phyloP scores from a whole-genome alignment of 2,797 vertebrate genomes.

The Gastrophryne carolinensis region DNA sequence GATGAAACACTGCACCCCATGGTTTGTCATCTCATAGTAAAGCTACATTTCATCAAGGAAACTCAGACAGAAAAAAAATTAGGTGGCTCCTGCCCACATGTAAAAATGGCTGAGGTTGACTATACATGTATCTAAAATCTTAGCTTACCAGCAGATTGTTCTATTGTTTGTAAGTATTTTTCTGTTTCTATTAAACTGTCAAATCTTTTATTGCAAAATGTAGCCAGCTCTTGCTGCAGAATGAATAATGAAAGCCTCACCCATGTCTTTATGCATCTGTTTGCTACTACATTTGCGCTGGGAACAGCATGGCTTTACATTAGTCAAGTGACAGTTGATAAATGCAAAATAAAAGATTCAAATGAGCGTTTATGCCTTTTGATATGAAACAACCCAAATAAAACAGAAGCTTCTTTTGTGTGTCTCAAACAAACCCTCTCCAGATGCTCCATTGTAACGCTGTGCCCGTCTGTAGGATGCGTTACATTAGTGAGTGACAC shows the following conservation, averaged over 20 bases:
- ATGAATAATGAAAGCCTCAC: neutral
- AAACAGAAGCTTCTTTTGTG: constrained; percentile 24
- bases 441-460: constrained; percentile 44
- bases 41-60: too few species aligned
- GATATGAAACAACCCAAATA: constrained; percentile 32
- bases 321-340: constrained; percentile 41
- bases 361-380: constrained; percentile 14
- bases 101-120: too few species aligned
- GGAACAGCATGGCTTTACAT: constrained; percentile 12
- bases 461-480: neutral
- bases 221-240: neutral
- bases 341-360: constrained; percentile 12
- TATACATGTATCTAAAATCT: too few species aligned
- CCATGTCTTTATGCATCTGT: constrained; percentile 13
- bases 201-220: neutral
- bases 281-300: constrained; percentile 9
- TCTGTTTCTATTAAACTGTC: neutral
- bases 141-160: too few species aligned
- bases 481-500: constrained; percentile 22
- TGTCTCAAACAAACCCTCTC: constrained; percentile 18
- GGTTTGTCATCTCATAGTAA: too few species aligned
- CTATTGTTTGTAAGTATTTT: neutral
- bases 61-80: too few species aligned
- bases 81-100: too few species aligned
- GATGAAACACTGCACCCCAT: too few species aligned